These are phyloP conservation scores for Hydriomena furcata DNA, from an alignment of 2,888 invertebrate species.

Conservation along the genomic window DNA sequence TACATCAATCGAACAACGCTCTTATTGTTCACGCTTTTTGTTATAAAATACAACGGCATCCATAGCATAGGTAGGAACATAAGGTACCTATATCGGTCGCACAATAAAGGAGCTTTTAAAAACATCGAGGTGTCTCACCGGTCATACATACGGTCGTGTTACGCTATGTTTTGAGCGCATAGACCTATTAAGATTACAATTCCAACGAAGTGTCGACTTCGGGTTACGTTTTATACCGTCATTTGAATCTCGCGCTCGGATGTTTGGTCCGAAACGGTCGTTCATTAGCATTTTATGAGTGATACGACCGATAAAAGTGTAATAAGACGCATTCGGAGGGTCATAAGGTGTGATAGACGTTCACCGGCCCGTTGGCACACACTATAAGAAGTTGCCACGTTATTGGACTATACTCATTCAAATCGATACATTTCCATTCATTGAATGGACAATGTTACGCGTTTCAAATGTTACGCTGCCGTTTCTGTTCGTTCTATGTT, in stretches of 20 bases:
- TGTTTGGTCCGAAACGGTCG: constrained; percentile 80
- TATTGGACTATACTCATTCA: constrained; percentile 68
- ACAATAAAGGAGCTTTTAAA: constrained; percentile 81
- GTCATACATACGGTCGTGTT: constrained; percentile 71
- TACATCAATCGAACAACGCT: constrained; percentile 36
- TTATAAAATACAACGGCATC: constrained; percentile 37
- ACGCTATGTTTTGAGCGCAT: constrained; percentile 79
- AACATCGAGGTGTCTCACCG: constrained; percentile 72
- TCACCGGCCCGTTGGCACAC: constrained; percentile 63
- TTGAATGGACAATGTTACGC: constrained; percentile 61
- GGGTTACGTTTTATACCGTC: constrained; percentile 80
- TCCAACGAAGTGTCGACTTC: constrained; percentile 81
- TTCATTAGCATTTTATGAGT: constrained; percentile 84
- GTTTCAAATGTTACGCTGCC: constrained; percentile 56
- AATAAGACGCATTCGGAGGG: constrained; percentile 80
- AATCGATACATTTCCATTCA: constrained; percentile 65
- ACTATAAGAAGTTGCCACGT: constrained; percentile 66
- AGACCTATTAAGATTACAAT: constrained; percentile 76
- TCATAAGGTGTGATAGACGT: constrained; percentile 74
- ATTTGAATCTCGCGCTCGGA: constrained; percentile 82
- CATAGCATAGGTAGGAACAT: constrained; percentile 5
- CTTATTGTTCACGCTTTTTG: constrained; percentile 41
- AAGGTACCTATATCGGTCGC: constrained; percentile 54
- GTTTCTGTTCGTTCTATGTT: constrained; percentile 61
- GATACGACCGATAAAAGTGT: constrained; percentile 82